phyloP scores from a whole-genome alignment of 2,888 invertebrate species.

The Anthrax anthrax region DNA sequence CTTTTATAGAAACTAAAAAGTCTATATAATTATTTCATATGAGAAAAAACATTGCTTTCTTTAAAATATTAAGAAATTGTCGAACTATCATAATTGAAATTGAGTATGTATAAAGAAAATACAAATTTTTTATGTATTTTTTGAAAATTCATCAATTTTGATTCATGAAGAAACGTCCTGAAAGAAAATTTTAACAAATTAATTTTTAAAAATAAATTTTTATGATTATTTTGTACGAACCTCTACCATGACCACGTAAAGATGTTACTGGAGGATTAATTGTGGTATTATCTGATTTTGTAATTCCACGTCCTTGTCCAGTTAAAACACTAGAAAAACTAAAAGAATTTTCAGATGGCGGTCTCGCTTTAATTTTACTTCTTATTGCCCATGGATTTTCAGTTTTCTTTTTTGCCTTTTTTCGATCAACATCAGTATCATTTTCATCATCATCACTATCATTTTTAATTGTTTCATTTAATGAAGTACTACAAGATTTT shows the following conservation, averaged over 20 bases:
- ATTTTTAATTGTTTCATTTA: background rate
- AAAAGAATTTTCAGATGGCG: conserved; percentile 3
- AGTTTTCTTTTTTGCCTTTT: background rate
- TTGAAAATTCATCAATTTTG: too few species aligned
- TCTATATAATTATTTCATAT: too few species aligned
- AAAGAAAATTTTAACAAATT: too few species aligned
- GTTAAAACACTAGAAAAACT: conserved; percentile 1
- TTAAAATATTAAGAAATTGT: too few species aligned
- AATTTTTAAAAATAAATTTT: too few species aligned
- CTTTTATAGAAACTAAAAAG: too few species aligned
- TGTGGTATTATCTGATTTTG: background rate
- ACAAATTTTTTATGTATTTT: too few species aligned
- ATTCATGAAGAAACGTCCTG: too few species aligned
- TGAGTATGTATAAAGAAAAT: too few species aligned
- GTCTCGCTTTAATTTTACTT: background rate
- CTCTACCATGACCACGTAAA: background rate
- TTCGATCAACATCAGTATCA: background rate
- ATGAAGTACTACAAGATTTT: background rate
- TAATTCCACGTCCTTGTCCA: conserved; percentile 5
- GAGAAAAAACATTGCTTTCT: too few species aligned
- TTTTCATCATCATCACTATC: background rate
- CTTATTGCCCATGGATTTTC: conserved; percentile 3
- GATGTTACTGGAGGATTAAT: too few species aligned
- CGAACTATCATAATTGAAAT: too few species aligned
- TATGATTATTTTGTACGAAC: background rate